phyloP scores from a whole-genome alignment of 2,888 invertebrate genomes.

The Rhabditoides inermis region DNA sequence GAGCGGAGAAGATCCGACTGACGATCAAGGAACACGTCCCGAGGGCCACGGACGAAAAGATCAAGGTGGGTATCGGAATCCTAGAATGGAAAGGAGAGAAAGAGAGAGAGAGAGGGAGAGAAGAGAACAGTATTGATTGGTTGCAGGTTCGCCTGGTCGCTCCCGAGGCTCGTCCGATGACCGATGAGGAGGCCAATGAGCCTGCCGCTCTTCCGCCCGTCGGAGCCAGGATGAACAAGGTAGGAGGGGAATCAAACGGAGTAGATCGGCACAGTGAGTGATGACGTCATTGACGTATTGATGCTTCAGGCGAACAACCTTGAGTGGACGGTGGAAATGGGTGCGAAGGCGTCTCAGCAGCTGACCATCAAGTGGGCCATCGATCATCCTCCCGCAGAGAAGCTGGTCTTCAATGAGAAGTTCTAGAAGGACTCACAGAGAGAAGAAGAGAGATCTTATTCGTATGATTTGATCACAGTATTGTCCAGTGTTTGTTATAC shows the following conservation, averaged over 20 bases:
- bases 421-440: no score
- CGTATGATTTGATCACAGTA: no score
- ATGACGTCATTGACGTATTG: no score
- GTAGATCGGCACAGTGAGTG: no score
- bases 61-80: slow-evolving; percentile 30
- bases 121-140: neutral
- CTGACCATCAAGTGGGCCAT: slow-evolving; percentile 24
- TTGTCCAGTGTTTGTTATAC: no score
- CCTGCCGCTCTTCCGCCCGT: slow-evolving; percentile 12
- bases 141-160: slow-evolving; percentile 11
- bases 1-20: slow-evolving; percentile 23
- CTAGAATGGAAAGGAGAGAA: no score
- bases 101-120: no score
- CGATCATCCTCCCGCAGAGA: slow-evolving; percentile 30
- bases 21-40: slow-evolving; percentile 39
- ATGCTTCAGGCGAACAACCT: slow-evolving; percentile 27
- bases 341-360: no score
- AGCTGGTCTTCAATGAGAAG: slow-evolving; percentile 21
- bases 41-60: slow-evolving; percentile 41
- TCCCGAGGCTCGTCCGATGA: slow-evolving; percentile 11
- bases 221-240: slow-evolving; percentile 16
- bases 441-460: no score
- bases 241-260: no score
- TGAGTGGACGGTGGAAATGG: slow-evolving; percentile 31
- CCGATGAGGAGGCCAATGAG: slow-evolving; percentile 2